phyloP scores from a whole-genome alignment of 2,797 vertebrate genomes.

The Enteromius treurensis region DNA sequence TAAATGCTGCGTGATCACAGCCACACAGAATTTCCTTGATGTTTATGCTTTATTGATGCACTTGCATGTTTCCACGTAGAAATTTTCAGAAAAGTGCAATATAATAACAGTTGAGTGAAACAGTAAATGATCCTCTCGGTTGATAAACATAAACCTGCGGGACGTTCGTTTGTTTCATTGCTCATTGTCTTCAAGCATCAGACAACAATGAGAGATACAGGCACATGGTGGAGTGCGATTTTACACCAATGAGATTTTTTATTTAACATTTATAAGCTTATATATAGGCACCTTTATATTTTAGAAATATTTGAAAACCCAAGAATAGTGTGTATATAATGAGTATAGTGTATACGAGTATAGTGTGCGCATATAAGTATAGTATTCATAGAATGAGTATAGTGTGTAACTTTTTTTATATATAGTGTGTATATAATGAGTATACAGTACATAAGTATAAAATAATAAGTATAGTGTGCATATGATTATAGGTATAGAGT shows the following conservation, averaged over 20 bases:
- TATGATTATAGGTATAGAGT: background rate
- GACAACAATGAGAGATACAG: background rate
- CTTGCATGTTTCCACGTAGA: background rate
- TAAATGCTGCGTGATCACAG: background rate
- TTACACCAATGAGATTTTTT: background rate
- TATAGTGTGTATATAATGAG: background rate
- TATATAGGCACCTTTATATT: background rate
- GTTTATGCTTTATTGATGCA: background rate
- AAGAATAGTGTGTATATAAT: background rate
- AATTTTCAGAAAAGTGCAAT: background rate
- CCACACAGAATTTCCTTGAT: background rate
- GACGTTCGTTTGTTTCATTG: background rate
- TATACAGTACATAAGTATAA: background rate
- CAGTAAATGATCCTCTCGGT: background rate
- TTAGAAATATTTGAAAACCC: background rate
- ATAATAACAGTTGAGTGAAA: background rate
- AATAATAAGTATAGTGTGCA: too few species aligned
- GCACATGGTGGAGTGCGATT: background rate
- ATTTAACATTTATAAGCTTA: background rate
- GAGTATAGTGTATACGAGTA: background rate
- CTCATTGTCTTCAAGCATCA: background rate
- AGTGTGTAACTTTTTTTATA: background rate
- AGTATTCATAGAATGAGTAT: background rate
- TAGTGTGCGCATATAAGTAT: too few species aligned
- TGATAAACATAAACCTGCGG: background rate